These are phyloP conservation scores for Calliphora vicina DNA, from an alignment of 1,140 invertebrate genomes.

Conservation along the genomic window DNA sequence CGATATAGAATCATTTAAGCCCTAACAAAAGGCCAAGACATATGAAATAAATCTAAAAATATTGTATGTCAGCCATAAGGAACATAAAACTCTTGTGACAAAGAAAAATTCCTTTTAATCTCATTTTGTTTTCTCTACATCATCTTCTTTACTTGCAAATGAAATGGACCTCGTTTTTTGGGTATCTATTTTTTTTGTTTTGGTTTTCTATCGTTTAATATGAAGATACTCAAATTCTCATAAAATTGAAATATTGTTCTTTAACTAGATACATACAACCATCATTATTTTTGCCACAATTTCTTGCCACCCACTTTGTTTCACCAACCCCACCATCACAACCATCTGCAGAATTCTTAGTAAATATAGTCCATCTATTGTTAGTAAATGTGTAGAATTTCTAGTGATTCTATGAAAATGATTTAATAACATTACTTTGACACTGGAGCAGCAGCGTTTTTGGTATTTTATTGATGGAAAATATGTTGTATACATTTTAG, in stretches of 20 bases:
- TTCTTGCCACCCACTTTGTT: not conserved
- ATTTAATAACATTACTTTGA: slow-evolving; percentile 28
- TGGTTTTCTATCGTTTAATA: not conserved
- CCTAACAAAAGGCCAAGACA: not conserved
- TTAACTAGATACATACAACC: not conserved
- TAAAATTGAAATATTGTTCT: slow-evolving; percentile 2
- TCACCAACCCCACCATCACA: not conserved
- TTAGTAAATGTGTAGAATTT: not conserved
- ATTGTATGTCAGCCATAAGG: not conserved
- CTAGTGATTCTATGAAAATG: not conserved
- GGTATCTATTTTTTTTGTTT: not conserved
- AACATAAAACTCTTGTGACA: not conserved
- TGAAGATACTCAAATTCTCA: not conserved
- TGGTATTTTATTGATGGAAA: not conserved
- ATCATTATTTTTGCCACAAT: not conserved
- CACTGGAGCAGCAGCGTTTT: slow-evolving; percentile 4
- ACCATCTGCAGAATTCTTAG: no score
- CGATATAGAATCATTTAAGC: not conserved
- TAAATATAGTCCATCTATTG: no score
- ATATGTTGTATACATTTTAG: not conserved
- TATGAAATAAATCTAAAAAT: not conserved
- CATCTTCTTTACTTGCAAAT: no score
- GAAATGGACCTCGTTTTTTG: not conserved
- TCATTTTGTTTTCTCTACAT: not conserved
- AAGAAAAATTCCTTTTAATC: not conserved